phyloP scores from a whole-genome alignment of 1,140 invertebrate species.

The Lucilia cuprina region DNA sequence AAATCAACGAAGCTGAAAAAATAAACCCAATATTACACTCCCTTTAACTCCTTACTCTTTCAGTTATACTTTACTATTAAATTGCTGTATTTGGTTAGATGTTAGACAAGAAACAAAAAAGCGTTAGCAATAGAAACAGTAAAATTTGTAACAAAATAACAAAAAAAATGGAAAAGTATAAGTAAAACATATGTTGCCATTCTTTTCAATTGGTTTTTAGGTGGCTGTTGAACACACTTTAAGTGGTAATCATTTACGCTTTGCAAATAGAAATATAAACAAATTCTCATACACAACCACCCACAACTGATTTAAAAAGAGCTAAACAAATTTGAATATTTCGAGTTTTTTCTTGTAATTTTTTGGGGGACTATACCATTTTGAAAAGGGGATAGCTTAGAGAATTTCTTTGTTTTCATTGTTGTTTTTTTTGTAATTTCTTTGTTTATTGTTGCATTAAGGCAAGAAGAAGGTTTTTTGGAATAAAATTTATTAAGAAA shows the following conservation, averaged over 20 bases:
- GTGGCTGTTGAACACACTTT: conserved; percentile 61
- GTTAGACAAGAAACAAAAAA: neutral
- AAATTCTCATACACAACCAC: neutral
- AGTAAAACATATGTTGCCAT: conserved; percentile 29
- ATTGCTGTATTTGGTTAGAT: neutral
- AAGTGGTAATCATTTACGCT: conserved; percentile 62
- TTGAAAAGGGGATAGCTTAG: neutral
- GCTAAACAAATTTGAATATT: neutral
- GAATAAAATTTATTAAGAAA: neutral
- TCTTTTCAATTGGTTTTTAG: conserved; percentile 60
- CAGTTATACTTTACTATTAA: neutral
- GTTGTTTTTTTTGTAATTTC: neutral
- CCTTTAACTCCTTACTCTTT: neutral
- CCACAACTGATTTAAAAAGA: neutral
- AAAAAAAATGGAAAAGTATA: neutral
- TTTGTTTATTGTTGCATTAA: neutral
- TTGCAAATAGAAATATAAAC: conserved; percentile 50
- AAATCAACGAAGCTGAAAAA: conserved; percentile 14
- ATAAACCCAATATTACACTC: neutral
- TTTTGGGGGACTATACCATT: neutral
- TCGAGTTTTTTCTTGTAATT: neutral
- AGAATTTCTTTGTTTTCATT: neutral
- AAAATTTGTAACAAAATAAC: neutral
- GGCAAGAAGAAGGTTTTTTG: neutral
- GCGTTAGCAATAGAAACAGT: neutral